Evolutionary conservation across 2,797 vertebrate genomes (phyloP).

Genomic region (Pelodytes ibericus): DNA sequence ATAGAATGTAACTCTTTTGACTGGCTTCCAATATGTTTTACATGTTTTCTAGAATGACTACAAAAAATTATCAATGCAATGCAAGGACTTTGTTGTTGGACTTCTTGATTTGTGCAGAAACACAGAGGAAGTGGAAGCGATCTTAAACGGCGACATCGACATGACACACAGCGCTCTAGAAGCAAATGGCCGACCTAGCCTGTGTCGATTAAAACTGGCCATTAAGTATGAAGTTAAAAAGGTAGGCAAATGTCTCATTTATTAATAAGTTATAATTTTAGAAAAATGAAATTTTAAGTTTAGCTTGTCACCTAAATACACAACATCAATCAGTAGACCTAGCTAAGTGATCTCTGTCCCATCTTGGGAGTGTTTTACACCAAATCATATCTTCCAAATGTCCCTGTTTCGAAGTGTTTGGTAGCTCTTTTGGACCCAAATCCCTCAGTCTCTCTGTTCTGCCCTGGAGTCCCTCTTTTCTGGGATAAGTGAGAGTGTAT

Average conservation of each 20-base stretch:
- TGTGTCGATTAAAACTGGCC: constrained; percentile 92
- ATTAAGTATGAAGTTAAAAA: constrained; percentile 99
- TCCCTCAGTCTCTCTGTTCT: too few species aligned
- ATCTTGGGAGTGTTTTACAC: too few species aligned
- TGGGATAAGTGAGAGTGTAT: too few species aligned
- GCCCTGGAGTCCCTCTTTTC: too few species aligned
- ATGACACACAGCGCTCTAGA: constrained; percentile 73
- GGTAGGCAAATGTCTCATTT: constrained; percentile 83
- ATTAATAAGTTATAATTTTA: too few species aligned
- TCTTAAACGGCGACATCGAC: constrained; percentile 90
- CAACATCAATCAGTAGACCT: too few species aligned
- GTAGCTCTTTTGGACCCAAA: too few species aligned
- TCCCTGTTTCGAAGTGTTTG: too few species aligned
- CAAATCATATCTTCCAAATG: too few species aligned
- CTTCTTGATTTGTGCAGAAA: constrained; percentile 96
- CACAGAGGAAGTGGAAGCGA: constrained; percentile 97
- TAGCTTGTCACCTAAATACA: too few species aligned
- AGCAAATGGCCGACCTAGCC: constrained; percentile 79
- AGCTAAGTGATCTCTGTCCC: too few species aligned
- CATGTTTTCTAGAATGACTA: constrained; percentile 87
- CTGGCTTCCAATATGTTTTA: constrained; percentile 38
- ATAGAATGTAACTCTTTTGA: background rate
- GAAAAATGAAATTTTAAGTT: too few species aligned
- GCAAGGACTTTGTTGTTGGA: constrained; percentile 97
- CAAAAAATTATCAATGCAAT: constrained; percentile 93